Evolutionary conservation across 2,113 vertebrate species (phyloP).

Genomic region (Herpetotheres cachinnans): DNA sequence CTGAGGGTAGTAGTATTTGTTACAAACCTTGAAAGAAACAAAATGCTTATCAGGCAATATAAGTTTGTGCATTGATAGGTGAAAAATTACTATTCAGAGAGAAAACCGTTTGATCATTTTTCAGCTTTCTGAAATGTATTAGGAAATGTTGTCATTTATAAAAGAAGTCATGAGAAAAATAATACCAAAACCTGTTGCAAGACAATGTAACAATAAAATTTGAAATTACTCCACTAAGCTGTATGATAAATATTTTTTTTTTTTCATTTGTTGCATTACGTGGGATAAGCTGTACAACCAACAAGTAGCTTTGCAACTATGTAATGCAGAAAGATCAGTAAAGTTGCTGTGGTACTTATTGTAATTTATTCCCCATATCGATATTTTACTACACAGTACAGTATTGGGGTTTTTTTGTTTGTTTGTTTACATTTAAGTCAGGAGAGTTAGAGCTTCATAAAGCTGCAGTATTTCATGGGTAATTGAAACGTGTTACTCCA

Average conservation of each 20-base stretch:
- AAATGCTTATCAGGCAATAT: background rate
- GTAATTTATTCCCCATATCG: background rate
- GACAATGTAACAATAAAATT: slow-evolving; percentile 14
- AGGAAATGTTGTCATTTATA: background rate
- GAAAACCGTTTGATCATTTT: background rate
- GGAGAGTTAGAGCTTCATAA: background rate
- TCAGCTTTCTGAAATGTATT: background rate
- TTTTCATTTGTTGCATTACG: background rate
- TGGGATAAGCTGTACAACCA: background rate
- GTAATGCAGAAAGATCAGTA: background rate
- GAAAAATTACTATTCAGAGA: background rate
- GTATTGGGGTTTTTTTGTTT: background rate
- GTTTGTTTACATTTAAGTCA: background rate
- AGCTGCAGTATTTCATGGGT: background rate
- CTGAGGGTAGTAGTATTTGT: background rate
- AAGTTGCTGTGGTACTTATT: background rate
- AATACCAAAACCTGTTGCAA: background rate
- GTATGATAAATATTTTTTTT: background rate
- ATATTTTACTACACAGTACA: background rate
- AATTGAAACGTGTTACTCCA: background rate
- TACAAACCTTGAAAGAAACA: background rate
- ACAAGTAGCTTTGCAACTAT: background rate
- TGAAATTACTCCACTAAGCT: background rate
- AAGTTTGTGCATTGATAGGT: background rate
- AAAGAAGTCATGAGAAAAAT: background rate